Base-by-base conservation (phyloP, 2,113 vertebrate genomes). In the Erythrocercus mccallii region DNA sequence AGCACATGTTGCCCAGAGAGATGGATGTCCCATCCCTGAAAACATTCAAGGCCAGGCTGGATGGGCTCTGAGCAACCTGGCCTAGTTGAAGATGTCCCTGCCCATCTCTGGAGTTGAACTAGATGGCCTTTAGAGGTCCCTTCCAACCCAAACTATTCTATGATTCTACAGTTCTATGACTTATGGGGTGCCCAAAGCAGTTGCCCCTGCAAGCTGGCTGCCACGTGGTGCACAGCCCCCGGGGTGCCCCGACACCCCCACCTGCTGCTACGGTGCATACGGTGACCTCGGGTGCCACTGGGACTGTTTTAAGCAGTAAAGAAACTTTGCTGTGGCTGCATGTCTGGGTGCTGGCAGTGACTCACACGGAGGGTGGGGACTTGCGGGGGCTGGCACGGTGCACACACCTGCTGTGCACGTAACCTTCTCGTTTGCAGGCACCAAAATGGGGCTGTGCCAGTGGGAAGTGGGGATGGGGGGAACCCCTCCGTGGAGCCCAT, bases 361-460 rank as follows among this genome's bases (percentile, higher is more conserved):
- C 80, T 96, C 91, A 81, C 0, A 0, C 0, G 0, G 45, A 57
- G 81, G 93, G 83, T 50, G 89, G 91, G 82, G 80, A 81, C 23
- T 19, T 1, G 0, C 19, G 0, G 0, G 57, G 66, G 45, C 44
- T 54, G 62, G 16, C 15, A 1, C 0, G 2, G 6, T 9, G 17
- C 1, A 2, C 42, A 33, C 77, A 8, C 68, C 57, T 9, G 0
- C 47, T 69, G 38, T 19, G 38, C 48, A 2, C 0, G 2, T 22
- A 56, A 20, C 60, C 35, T 35, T 89, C 5, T 1, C 0, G 0
- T 42, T 18, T 22, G 3, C 1, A 5, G 81, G 79, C 22, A 20
- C 38, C 0, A 0, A 53, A 37, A 25, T 0, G 11, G 88, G 78
- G 69, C 50, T 51, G 73, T 6, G 19, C 40, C 72, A 10, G 71